phyloP scores from a whole-genome alignment of 2,888 invertebrate genomes.

The Microctonus aethiopoides region DNA sequence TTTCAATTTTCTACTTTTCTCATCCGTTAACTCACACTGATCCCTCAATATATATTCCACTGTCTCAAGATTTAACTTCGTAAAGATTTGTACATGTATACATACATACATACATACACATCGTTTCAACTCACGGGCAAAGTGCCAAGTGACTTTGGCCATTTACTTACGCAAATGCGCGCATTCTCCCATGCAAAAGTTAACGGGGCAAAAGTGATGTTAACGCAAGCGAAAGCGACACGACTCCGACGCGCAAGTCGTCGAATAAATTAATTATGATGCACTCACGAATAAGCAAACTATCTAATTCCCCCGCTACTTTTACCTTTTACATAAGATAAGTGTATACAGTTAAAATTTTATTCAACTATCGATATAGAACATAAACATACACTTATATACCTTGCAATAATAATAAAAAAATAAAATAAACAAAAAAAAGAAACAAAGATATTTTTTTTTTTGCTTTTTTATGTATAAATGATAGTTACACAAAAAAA shows the following conservation, averaged over 20 bases:
- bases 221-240: slow-evolving; percentile 26
- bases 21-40: neutral
- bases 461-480: too few species aligned
- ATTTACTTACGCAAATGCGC: slow-evolving; percentile 51
- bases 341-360: neutral
- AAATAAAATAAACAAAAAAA: too few species aligned
- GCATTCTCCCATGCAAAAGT: slow-evolving; percentile 44
- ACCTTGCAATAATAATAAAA: too few species aligned
- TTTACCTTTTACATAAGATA: neutral
- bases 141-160: slow-evolving; percentile 39
- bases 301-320: neutral
- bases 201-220: slow-evolving; percentile 23
- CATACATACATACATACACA: neutral
- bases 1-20: too few species aligned
- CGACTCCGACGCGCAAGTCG: neutral
- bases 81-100: neutral
- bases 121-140: slow-evolving; percentile 35
- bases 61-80: neutral
- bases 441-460: too few species aligned
- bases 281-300: slow-evolving; percentile 5
- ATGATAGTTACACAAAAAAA: too few species aligned
- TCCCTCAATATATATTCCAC: neutral
- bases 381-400: too few species aligned
- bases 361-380: neutral
- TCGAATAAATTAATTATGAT: slow-evolving; percentile 23